phyloP scores from a whole-genome alignment of 2,888 invertebrate species.

The Rotaria magnacalcarata region DNA sequence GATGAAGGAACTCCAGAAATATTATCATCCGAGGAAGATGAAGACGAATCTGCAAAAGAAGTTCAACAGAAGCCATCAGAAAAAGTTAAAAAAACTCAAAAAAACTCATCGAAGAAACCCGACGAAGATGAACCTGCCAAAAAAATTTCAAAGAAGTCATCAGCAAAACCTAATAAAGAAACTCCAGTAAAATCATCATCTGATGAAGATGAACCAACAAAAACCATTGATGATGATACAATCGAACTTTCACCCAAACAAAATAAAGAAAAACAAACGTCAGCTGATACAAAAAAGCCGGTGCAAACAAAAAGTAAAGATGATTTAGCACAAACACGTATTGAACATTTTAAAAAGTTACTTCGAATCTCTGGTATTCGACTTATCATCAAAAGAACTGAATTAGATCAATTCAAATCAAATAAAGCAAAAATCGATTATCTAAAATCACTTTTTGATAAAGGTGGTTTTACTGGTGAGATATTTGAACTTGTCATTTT shows the following conservation, averaged over 20 bases:
- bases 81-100: too few relatives aligned
- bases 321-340: neutral
- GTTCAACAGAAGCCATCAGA: too few relatives aligned
- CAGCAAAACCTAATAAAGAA: too few relatives aligned
- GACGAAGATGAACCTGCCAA: too few relatives aligned
- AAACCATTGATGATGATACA: too few relatives aligned
- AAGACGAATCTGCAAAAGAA: too few relatives aligned
- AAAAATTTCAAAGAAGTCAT: too few relatives aligned
- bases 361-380: constrained; percentile 39
- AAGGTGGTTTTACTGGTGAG: constrained; percentile 39
- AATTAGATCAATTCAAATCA: constrained; percentile 38
- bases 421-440: constrained; percentile 39
- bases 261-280: neutral
- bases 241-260: neutral
- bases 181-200: too few relatives aligned
- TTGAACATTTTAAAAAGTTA: constrained; percentile 39
- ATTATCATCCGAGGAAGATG: too few relatives aligned
- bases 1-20: too few relatives aligned
- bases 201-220: too few relatives aligned
- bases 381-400: constrained; percentile 38
- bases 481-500: neutral
- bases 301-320: neutral
- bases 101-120: too few relatives aligned
- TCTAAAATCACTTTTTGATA: constrained; percentile 40
- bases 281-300: neutral